Base-by-base conservation (phyloP, 2,113 vertebrate species). In the Phycodurus eques region DNA sequence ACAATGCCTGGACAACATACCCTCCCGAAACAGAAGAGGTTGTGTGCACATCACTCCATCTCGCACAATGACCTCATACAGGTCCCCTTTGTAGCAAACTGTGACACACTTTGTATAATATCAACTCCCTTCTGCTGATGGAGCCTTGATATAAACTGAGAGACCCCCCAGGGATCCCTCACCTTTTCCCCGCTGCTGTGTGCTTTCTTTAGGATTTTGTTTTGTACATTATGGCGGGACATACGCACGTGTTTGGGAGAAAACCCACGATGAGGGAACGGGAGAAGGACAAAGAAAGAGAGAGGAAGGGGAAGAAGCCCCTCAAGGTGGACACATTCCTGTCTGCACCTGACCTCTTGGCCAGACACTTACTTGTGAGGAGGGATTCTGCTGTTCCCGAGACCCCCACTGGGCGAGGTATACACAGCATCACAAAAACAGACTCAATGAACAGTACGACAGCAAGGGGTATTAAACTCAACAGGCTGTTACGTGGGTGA, bases 311-410 rank as follows among this genome's bases (percentile, higher is more conserved):
- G 71, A 94, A 35, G 80, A 92, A 84, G 87, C 90, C 87, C 27
- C 87, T 93, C 9, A 94, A 94, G 31, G 95, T 96, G 82, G 96
- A 97, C 82, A 96, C 95, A 8, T 95, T 96, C 78, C 93, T 97
- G 62, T 94, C 90, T 0, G 94, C 95, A 46, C 95, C 95, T 0
- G 95, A 97, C 90, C 92, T 97, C 75, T 90, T 96, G 79, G 89
- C 92, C 1, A 93, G 95, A 51, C 96, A 97, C 87, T 89, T 97
- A 80, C 80, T 94, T 84, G 90, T 97, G 79, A 92, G 93, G 81
- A 91, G 92, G 82, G 92, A 93, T 80, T 83, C 90, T 0, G 88
- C 89, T 66, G 85, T 91, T 77, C 90, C 91, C 0, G 91, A 88
- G 14, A 84, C 89, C 0, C 81, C 88, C 53, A 69, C 75, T 0